These are phyloP conservation scores for Aselliscus stoliczkanus DNA, from an alignment of 2,797 vertebrate species.

Conservation along the genomic window DNA sequence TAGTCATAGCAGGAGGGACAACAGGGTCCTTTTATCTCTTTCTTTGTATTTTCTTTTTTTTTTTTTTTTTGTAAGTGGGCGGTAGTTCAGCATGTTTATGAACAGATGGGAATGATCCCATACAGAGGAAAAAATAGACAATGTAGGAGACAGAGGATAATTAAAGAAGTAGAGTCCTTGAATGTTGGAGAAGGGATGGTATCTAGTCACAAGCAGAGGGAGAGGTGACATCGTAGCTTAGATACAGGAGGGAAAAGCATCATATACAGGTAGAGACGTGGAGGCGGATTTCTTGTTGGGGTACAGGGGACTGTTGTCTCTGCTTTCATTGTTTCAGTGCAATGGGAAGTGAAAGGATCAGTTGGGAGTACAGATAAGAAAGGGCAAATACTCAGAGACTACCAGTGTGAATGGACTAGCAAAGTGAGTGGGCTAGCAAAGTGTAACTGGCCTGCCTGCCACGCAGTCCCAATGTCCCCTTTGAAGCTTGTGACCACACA, in stretches of 20 bases:
- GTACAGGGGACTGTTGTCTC: not conserved
- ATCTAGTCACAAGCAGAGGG: not conserved
- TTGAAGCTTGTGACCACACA: not conserved
- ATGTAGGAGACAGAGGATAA: conserved; percentile 39
- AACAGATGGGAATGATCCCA: conserved; percentile 45
- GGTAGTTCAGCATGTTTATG: not conserved
- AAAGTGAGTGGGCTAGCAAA: rapidly evolving
- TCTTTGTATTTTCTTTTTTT: not conserved
- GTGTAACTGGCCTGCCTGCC: not conserved
- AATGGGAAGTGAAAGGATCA: not conserved
- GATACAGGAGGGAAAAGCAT: not conserved
- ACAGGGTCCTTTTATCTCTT: not conserved
- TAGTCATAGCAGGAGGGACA: not conserved
- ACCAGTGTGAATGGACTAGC: rapidly evolving
- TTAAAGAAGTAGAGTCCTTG: not conserved
- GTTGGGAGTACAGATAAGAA: not conserved
- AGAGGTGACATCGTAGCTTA: rapidly evolving
- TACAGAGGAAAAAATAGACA: conserved; percentile 39
- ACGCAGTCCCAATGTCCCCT: not conserved
- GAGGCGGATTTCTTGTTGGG: rapidly evolving
- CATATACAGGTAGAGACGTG: rapidly evolving
- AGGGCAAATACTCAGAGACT: not conserved
- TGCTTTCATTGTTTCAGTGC: not conserved
- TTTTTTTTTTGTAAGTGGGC: conserved; percentile 39
- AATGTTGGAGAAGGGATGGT: not conserved